Evolutionary conservation across 2,888 invertebrate genomes (phyloP), one percentile per base, ranked within the genome.

Genomic region (Schrankia costaestrigalis): DNA sequence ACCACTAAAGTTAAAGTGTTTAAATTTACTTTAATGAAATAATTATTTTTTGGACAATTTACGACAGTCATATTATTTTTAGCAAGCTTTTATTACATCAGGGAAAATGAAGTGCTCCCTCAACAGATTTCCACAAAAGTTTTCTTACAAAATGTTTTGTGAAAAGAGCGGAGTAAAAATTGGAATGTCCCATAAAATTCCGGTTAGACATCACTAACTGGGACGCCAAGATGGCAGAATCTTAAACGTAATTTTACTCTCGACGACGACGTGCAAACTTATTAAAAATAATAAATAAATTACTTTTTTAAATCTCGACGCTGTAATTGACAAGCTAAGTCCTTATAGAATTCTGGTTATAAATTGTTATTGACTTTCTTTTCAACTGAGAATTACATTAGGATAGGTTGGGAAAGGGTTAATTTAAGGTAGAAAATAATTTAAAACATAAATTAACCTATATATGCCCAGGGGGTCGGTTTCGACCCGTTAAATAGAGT

Each of bases 241-340:
- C 51, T 41, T 53, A 46, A 40, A 47, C 37, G 34, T 31, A 54
- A 56, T 54, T 52, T 58, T 38, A 41, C 23, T 42, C 28, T 26
- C 19, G 41, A n/a, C 46, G 46, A 21, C 13, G 19, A 28, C 32
- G 30, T 44, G 35, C 36, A 39, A 53, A 50, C 12, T 49, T 48
- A 46, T 41, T 41, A 41, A 41, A 55, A 49, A 57, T 51, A n/a
- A n/a, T n/a, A n/a, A n/a, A 46, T 54, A 54, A 50, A 51, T 60
- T 56, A 36, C 38, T 43, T 23, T n/a, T n/a, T 42, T 40, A 38
- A 41, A 47, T 37, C 24, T 19, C 19, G 14, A 22, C 30, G 35
- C 23, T 46, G 42, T 26, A 21, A 17, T 22, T 36, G 31, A 31
- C 45, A 44, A 42, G 26, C 14, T 29, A 29, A n/a, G n/a, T n/a